These are phyloP conservation scores for Phacellophora camtschatica DNA, from an alignment of 30 jellyfish, hydroid and myxozoan genomes.

Conservation along the genomic window DNA sequence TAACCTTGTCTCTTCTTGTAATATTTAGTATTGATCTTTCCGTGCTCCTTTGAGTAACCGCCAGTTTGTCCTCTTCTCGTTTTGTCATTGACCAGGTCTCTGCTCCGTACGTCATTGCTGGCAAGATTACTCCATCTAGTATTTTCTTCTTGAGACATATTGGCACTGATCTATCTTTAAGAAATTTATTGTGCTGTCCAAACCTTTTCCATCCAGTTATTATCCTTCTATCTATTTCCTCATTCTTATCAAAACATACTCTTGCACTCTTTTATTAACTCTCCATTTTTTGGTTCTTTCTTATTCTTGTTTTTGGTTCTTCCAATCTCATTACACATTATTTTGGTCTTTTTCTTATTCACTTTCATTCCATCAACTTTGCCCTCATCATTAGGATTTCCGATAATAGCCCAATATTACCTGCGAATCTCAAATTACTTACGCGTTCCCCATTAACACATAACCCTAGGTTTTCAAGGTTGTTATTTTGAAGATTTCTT, in stretches of 20 bases:
- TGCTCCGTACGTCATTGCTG: constrained; percentile 25
- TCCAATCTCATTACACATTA: too few relatives aligned
- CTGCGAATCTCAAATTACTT: too few relatives aligned
- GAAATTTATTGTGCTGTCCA: background rate
- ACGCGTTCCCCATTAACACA: too few relatives aligned
- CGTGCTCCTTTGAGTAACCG: constrained; percentile 32
- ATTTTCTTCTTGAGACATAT: constrained; percentile 19
- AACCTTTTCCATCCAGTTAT: constrained; percentile 3
- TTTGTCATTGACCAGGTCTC: constrained; percentile 30
- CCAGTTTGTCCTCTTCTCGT: background rate
- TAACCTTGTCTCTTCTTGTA: constrained; percentile 3
- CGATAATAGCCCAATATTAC: too few relatives aligned
- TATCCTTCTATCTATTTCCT: background rate
- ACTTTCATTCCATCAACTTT: too few relatives aligned
- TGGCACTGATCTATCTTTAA: background rate
- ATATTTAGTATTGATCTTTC: constrained; percentile 8
- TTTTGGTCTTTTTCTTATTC: too few relatives aligned
- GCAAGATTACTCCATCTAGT: constrained; percentile 1
- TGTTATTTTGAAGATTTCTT: background rate
- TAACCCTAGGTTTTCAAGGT: too few relatives aligned
- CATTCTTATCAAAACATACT: background rate
- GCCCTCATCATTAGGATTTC: too few relatives aligned
- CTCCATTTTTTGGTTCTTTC: background rate
- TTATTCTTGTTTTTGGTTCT: too few relatives aligned
- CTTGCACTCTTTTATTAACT: background rate